A percentile compares a stretch with the other conserved stretches of the same genome.
Conservation (phyloP, 2,888 invertebrate genomes). For the Meganola albula region DNA sequence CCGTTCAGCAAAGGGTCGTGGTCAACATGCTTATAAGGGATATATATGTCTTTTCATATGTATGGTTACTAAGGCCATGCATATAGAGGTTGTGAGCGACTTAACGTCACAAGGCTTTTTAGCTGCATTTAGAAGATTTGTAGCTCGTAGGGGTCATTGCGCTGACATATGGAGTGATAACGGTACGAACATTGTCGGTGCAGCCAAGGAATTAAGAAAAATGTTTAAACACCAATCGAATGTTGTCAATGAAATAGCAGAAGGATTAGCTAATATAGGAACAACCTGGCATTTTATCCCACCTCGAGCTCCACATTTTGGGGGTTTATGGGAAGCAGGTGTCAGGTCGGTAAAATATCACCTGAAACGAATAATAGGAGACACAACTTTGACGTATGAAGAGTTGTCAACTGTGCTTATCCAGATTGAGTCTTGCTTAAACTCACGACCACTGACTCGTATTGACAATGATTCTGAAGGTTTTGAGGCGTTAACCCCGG, state of each 20-base stretch:
- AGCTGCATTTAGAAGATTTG: conserved; percentile 17
- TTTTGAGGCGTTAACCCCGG: conserved; percentile 4
- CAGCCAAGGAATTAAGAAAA: conserved; percentile 1
- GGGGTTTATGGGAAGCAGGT: not conserved
- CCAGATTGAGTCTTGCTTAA: conserved; percentile 1
- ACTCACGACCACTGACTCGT: too few relatives aligned
- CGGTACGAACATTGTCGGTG: conserved; percentile 23
- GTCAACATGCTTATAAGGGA: too few relatives aligned
- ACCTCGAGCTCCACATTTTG: not conserved
- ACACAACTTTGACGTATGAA: not conserved
- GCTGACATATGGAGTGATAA: conserved; percentile 24
- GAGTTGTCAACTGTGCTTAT: not conserved
- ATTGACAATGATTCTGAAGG: not conserved
- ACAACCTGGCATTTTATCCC: not conserved
- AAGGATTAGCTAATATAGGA: not conserved
- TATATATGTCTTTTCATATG: too few relatives aligned
- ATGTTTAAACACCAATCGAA: not conserved
- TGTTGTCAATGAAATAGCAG: not conserved
- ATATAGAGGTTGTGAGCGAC: too few relatives aligned
- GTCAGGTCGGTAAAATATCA: not conserved
- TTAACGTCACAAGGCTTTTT: conserved; percentile 25
- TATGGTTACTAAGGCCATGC: too few relatives aligned
- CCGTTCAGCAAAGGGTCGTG: too few relatives aligned
- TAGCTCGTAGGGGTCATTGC: conserved; percentile 18
- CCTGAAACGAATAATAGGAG: not conserved